phyloP scores from a whole-genome alignment of 1,140 invertebrate genomes.

The Wasmannia auropunctata region DNA sequence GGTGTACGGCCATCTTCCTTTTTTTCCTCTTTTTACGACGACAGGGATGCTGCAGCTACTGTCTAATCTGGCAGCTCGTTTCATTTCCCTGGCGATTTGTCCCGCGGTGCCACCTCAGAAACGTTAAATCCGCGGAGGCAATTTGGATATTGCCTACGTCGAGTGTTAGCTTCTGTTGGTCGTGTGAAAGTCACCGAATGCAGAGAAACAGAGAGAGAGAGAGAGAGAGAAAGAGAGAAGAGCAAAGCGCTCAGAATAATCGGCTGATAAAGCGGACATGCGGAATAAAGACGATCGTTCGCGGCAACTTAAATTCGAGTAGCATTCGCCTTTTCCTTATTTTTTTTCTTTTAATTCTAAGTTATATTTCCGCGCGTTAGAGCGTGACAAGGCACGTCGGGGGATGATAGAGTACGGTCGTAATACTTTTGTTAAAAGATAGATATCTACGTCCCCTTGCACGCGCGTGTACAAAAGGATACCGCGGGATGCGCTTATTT shows the following conservation, averaged over 20 bases:
- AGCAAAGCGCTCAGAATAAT: neutral
- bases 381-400: neutral
- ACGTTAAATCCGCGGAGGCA: constrained; percentile 77
- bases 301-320: neutral
- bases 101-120: constrained; percentile 71
- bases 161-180: constrained; percentile 72
- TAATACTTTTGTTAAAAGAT: constrained; percentile 46
- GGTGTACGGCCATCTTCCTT: neutral
- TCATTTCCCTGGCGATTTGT: constrained; percentile 78
- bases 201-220: neutral
- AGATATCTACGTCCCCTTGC: neutral
- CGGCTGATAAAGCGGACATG: neutral
- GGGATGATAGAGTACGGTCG: neutral
- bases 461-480: neutral
- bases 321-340: neutral
- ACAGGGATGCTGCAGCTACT: constrained; percentile 15
- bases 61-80: constrained; percentile 79
- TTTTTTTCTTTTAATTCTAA: neutral
- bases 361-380: constrained; percentile 19
- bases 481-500: constrained; percentile 8
- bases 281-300: neutral
- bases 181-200: constrained; percentile 17
- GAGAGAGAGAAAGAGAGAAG: neutral
- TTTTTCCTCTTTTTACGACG: constrained; percentile 1
- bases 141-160: constrained; percentile 80